Base-by-base conservation (phyloP, 1,140 invertebrate species). In the Rhopalosiphum maidis region DNA sequence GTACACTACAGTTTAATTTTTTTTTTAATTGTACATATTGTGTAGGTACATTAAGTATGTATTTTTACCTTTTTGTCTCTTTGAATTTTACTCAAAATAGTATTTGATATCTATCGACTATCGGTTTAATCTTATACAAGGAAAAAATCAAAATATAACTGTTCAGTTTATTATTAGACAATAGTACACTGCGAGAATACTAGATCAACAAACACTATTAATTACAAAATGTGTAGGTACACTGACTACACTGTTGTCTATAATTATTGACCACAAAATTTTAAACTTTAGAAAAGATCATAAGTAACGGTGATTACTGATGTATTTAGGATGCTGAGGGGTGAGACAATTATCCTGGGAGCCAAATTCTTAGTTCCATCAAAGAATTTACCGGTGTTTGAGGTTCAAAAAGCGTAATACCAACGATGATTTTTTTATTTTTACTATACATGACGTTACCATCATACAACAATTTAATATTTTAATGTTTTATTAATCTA, bases 141-240 rank as follows among this genome's bases (percentile, higher is more conserved):
- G 30, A 60, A 60, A 60, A 60, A n/a, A 68, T 68, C 60, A 68
- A 68, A n/a, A n/a, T 5, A 68, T n/a, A 18, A 68, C 60, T 68
- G 30, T 68, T 68, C 11, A n/a, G 30, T n/a, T 4, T 77, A n/a
- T n/a, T n/a, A n/a, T 77, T n/a, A n/a, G n/a, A 35, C 6, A 77
- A n/a, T n/a, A 15, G 9, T 68, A 68, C n/a, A 77, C 60, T n/a
- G 15, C 5, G 23, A n/a, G 0, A 68, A 68, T n/a, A 4, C 4
- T n/a, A 4, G 4, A n/a, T n/a, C 0, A 0, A 15, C 9, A 4
- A n/a, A 15, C 30, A 77, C n/a, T 15, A 4, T n/a, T 21, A 77
- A 0, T 22, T n/a, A 77, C n/a, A 77, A 18, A 18, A n/a, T 18
- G n/a, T n/a, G 30, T n/a, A 21, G 4, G 4, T n/a, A 77, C 60